Base-by-base conservation (phyloP, 2,113 vertebrate species). In the Sebastes fasciatus region DNA sequence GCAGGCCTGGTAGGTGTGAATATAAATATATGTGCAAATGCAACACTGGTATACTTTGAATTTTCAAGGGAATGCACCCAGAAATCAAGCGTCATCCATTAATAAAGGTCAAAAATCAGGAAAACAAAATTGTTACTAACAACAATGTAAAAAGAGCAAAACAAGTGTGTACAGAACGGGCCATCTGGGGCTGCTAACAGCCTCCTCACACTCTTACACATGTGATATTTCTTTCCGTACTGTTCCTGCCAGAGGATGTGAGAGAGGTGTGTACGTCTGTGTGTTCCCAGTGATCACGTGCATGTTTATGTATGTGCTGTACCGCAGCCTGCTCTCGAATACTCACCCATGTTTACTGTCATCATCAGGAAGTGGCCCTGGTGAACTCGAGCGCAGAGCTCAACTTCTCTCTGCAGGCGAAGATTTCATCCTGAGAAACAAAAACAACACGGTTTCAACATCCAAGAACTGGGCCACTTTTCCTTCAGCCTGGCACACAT, bases 261-360 rank as follows among this genome's bases (percentile, higher is more conserved):
- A 23, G 26, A 88, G 75, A 66, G 65, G 78, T 80, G 79, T 76
- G 70, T 16, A 16, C 45, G 69, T 82, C 60, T 73, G 8, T 75
- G 46, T 4, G 61, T 34, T 73, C 63, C 66, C 75, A 13, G 54
- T 23, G 26, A 14, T 16, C 9, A 13, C 34, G 12, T 46, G 46
- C 43, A 40, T 2, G 52, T 85, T 70, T 79, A n/a, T 75, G 71
- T 71, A 65, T 54, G 14, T 17, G 13, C 54, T 65, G 77, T 6
- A 67, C 42, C 63, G 55, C 70, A 52, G 16, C 14, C 14, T 46
- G 54, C 61, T 70, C 78, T 85, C 23, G 42, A 80, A 64, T 9
- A 42, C 95, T 94, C 84, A 96, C 95, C 94, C 95, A 96, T 96
- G 93, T 96, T 96, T 96, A 96, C 95, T 92, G 95, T 96, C 95